phyloP scores from a whole-genome alignment of 92 coral and sea anemone species.

The Pocillopora grandis region DNA sequence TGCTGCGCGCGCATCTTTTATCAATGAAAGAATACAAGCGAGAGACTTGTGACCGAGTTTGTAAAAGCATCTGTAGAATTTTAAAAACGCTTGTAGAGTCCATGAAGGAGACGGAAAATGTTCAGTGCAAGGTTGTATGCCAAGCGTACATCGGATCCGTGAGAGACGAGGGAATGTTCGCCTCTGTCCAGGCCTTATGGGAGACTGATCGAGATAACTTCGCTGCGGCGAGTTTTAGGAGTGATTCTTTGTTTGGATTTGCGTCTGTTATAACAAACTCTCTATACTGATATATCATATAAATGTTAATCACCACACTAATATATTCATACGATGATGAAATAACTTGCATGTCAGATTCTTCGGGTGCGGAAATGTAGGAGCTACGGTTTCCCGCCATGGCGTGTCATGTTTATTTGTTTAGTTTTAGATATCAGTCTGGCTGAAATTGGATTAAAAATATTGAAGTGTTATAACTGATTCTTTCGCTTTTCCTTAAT shows the following conservation, averaged over 20 bases:
- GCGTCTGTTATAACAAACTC: constrained; percentile 67
- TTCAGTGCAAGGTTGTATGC: constrained; percentile 69
- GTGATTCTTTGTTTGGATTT: constrained; percentile 76
- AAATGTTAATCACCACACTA: too few relatives aligned
- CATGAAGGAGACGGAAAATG: constrained; percentile 68
- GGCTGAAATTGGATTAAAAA: neutral
- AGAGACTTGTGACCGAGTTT: constrained; percentile 82
- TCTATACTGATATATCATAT: constrained; percentile 1
- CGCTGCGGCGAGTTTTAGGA: constrained; percentile 80
- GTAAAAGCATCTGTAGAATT: constrained; percentile 70
- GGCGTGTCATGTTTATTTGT: neutral
- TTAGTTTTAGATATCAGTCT: neutral
- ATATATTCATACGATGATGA: too few relatives aligned
- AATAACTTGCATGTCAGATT: too few relatives aligned
- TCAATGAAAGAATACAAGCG: constrained; percentile 69
- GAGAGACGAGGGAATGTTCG: constrained; percentile 76
- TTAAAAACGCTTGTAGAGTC: constrained; percentile 73
- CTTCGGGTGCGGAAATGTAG: too few relatives aligned
- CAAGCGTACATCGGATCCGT: constrained; percentile 77
- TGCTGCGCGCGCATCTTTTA: constrained; percentile 74
- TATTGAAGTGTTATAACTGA: neutral
- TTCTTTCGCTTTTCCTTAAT: neutral
- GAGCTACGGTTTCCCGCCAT: too few relatives aligned
- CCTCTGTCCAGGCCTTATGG: constrained; percentile 81
- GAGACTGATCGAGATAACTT: constrained; percentile 80